Percentiles rank a stretch among this genome's conserved stretches.
Evolutionary conservation across 2,797 vertebrate species (phyloP).

Genomic region (Sebastes diploproa): DNA sequence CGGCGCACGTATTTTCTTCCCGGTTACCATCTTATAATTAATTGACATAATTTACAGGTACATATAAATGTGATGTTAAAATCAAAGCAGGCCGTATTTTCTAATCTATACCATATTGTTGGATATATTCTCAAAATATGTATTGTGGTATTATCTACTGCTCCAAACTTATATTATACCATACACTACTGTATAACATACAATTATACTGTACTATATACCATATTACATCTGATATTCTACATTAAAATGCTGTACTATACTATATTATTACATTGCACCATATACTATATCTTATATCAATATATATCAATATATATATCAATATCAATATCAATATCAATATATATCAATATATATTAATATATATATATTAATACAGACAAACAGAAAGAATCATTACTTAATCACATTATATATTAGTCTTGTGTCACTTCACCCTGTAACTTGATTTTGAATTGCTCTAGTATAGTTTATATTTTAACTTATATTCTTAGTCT

Average conservation of each 20-base stretch:
- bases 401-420: no score
- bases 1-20: constrained; percentile 80
- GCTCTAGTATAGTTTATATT: no score
- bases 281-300: background rate
- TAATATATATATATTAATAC: no score
- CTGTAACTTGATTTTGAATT: no score
- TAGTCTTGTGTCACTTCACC: no score
- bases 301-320: no score
- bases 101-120: background rate
- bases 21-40: background rate
- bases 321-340: no score
- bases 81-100: no score
- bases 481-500: no score
- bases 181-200: background rate
- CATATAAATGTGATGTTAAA: no score
- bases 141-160: background rate
- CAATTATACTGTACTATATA: background rate
- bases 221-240: background rate
- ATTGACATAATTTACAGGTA: background rate
- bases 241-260: background rate
- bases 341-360: no score
- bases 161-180: background rate
- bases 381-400: no score
- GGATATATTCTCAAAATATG: background rate
- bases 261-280: background rate